A percentile compares a stretch with the other conserved stretches of the same genome.
These are phyloP conservation scores for Hozukius guyotensis DNA, from an alignment of 2,797 vertebrate genomes.

Conservation along the genomic window DNA sequence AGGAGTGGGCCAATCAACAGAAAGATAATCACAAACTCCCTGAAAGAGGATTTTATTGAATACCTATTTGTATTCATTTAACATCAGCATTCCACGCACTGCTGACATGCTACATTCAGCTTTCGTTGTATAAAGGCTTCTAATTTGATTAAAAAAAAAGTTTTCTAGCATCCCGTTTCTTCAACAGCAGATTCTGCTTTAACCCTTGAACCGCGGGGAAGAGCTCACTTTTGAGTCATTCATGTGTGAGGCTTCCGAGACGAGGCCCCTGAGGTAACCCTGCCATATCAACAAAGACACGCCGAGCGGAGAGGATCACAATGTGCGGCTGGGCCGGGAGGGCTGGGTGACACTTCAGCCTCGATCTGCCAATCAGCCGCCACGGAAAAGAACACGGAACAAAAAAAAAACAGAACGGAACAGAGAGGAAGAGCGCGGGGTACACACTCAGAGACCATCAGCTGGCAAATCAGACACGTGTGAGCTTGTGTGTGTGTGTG, in stretches of 20 bases:
- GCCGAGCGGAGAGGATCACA: conserved; percentile 47
- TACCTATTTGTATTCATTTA: conserved; percentile 40
- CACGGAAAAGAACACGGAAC: conserved; percentile 40
- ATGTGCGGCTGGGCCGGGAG: conserved; percentile 49
- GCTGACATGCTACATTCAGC: conserved; percentile 4
- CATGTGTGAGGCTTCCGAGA: conserved; percentile 48
- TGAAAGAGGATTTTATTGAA: conserved; percentile 40
- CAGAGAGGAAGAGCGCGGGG: conserved; percentile 13
- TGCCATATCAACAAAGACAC: conserved; percentile 63
- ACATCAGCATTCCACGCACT: background rate
- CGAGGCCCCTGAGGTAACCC: conserved; percentile 48
- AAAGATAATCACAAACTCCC: conserved; percentile 34
- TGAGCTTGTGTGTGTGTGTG: background rate
- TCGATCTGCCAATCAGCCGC: conserved; percentile 79
- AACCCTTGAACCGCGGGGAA: conserved; percentile 39
- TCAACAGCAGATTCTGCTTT: conserved; percentile 15
- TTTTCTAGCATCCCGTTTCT: conserved; percentile 6
- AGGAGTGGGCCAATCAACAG: conserved; percentile 7
- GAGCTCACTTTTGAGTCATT: conserved; percentile 48
- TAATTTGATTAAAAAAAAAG: conserved; percentile 33
- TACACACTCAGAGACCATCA: conserved; percentile 29
- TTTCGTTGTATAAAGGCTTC: conserved; percentile 14
- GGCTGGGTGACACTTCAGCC: conserved; percentile 72
- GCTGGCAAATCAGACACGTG: conserved; percentile 43
- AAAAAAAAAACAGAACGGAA: background rate